phyloP scores from a whole-genome alignment of 1,140 invertebrate species.

The Cotesia typhae region DNA sequence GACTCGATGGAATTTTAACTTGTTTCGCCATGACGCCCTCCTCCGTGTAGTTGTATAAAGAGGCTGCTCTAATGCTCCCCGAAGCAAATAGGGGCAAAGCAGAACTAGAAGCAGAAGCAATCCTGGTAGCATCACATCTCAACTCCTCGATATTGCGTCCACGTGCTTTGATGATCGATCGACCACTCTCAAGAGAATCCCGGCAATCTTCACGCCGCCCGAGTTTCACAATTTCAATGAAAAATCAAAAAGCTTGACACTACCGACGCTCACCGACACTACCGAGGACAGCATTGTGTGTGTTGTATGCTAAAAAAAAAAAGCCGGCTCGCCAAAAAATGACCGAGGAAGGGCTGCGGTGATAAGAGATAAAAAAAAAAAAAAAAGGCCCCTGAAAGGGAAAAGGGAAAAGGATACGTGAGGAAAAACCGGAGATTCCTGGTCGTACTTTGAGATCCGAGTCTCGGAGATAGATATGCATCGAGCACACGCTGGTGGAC shows the following conservation, averaged over 20 bases:
- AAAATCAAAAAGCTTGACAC: slow-evolving; percentile 28
- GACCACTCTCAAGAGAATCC: slow-evolving; percentile 34
- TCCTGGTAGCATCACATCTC: too few relatives aligned
- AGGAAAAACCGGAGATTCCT: slow-evolving; percentile 22
- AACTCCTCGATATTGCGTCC: slow-evolving; percentile 37
- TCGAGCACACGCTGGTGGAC: slow-evolving; percentile 34
- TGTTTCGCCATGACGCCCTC: slow-evolving; percentile 17
- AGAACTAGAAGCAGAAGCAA: too few relatives aligned
- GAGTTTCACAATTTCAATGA: slow-evolving; percentile 39
- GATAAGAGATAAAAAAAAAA: neutral
- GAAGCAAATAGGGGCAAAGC: too few relatives aligned
- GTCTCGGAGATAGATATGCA: slow-evolving; percentile 27
- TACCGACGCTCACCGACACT: slow-evolving; percentile 2
- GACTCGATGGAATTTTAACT: slow-evolving; percentile 39
- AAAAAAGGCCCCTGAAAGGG: neutral
- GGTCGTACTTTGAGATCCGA: slow-evolving; percentile 5
- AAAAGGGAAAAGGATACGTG: slow-evolving; percentile 8
- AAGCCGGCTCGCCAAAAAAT: neutral
- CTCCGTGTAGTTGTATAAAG: too few relatives aligned
- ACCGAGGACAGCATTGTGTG: too few relatives aligned
- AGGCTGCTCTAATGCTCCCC: too few relatives aligned
- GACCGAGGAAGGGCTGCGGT: neutral
- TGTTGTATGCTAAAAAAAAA: too few relatives aligned
- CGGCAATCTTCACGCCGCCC: slow-evolving; percentile 39
- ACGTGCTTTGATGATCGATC: slow-evolving; percentile 43